Evolutionary conservation across 2,113 vertebrate species (phyloP).

Genomic region (Megaleporinus macrocephalus): DNA sequence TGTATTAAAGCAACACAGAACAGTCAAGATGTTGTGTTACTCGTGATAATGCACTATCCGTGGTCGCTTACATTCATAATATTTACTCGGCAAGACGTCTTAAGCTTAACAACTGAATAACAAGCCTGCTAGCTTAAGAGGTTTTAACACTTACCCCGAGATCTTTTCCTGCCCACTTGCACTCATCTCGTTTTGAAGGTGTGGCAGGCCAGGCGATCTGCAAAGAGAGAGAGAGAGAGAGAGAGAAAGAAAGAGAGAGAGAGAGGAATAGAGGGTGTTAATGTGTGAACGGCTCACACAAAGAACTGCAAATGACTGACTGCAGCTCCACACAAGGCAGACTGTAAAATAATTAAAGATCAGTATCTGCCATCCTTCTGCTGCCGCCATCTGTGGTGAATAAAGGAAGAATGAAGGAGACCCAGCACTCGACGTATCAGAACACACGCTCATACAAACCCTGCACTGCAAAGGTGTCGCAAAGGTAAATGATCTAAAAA

Average conservation of each 20-base stretch:
- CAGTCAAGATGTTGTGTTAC: no score
- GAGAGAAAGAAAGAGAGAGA: not conserved
- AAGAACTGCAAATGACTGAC: slow-evolving; percentile 50
- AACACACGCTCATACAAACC: slow-evolving; percentile 35
- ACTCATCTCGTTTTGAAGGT: slow-evolving; percentile 92
- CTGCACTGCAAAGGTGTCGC: no score
- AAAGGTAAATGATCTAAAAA: no score
- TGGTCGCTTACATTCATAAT: no score
- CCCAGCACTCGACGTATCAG: slow-evolving; percentile 11
- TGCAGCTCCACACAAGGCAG: slow-evolving; percentile 44
- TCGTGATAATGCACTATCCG: no score
- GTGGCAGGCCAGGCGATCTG: slow-evolving; percentile 97
- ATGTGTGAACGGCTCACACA: slow-evolving; percentile 35
- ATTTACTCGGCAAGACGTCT: no score
- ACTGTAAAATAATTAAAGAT: slow-evolving; percentile 63
- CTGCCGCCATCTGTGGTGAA: slow-evolving; percentile 61
- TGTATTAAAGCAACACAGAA: no score
- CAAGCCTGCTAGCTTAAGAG: not conserved
- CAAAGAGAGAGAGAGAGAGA: slow-evolving; percentile 34
- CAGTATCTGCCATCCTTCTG: slow-evolving; percentile 58
- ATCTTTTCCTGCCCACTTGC: slow-evolving; percentile 99
- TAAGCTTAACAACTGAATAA: no score
- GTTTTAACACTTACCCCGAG: slow-evolving; percentile 82
- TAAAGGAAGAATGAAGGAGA: slow-evolving; percentile 26
- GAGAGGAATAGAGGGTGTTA: slow-evolving; percentile 37